phyloP scores from a whole-genome alignment of 2,888 invertebrate genomes.

The Caenorhabditis sp. region DNA sequence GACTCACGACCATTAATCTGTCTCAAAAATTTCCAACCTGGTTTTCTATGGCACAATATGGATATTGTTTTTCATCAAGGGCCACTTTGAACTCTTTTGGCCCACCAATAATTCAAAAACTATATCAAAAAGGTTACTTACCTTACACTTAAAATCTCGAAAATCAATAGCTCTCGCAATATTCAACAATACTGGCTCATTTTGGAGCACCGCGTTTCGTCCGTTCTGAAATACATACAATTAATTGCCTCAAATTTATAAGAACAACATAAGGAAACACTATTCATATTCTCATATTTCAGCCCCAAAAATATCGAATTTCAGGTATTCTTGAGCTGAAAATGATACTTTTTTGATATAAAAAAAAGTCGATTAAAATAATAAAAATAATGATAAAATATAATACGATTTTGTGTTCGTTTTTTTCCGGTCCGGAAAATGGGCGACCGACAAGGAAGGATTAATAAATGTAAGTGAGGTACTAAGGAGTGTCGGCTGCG shows the following conservation, averaged over 20 bases:
- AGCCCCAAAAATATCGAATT: not conserved
- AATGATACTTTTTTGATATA: too few relatives aligned
- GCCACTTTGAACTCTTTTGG: too few relatives aligned
- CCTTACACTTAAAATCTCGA: slow-evolving; percentile 64
- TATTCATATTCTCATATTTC: too few relatives aligned
- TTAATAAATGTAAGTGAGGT: slow-evolving; percentile 1
- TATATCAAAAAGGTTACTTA: slow-evolving; percentile 20
- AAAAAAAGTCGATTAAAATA: not conserved
- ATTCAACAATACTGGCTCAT: slow-evolving; percentile 52
- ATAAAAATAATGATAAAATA: not conserved
- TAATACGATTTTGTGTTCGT: not conserved
- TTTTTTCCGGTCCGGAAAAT: not conserved
- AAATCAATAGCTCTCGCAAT: slow-evolving; percentile 63
- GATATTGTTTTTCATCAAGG: too few relatives aligned
- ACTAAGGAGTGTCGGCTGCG: not conserved
- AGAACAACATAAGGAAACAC: too few relatives aligned
- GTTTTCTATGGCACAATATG: too few relatives aligned
- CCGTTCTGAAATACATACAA: slow-evolving; percentile 68
- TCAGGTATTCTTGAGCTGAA: too few relatives aligned
- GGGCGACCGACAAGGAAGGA: not conserved
- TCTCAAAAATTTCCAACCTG: too few relatives aligned
- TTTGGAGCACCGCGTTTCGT: slow-evolving; percentile 60
- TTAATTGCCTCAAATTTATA: not conserved
- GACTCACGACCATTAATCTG: too few relatives aligned
- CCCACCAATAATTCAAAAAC: not conserved